Evolutionary conservation across 2,113 vertebrate species (phyloP).

Genomic region (Melanocharis versteri): DNA sequence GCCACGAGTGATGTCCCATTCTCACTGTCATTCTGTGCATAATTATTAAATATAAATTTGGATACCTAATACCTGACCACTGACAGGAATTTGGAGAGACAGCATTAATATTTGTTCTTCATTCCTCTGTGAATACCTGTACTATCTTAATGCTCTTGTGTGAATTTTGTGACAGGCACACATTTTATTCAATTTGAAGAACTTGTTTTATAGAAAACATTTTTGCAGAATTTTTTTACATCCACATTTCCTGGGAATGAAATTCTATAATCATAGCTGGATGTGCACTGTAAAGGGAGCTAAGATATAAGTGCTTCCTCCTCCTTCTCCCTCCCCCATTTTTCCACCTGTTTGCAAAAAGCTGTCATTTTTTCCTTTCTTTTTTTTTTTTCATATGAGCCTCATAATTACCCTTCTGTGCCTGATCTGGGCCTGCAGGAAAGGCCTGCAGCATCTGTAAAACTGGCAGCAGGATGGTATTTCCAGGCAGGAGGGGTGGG

Average conservation of each 20-base stretch:
- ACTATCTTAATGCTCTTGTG: neutral
- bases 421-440: constrained; percentile 56
- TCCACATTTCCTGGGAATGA: neutral
- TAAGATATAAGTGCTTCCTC: neutral
- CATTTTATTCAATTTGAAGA: neutral
- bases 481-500: constrained; percentile 72
- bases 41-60: neutral
- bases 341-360: constrained; percentile 50
- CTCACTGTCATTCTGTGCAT: neutral
- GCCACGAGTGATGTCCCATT: neutral
- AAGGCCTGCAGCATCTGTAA: constrained; percentile 68
- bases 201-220: neutral
- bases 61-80: neutral
- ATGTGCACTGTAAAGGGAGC: neutral
- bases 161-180: neutral
- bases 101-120: neutral
- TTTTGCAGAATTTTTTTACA: neutral
- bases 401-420: constrained; percentile 56
- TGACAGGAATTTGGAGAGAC: neutral
- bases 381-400: neutral
- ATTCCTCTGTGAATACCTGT: neutral
- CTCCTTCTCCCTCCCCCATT: neutral
- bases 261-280: neutral
- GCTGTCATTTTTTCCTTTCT: neutral
- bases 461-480: constrained; percentile 71